Conservation (phyloP, 2,113 vertebrate genomes). For the Vanacampus margaritifer region DNA sequence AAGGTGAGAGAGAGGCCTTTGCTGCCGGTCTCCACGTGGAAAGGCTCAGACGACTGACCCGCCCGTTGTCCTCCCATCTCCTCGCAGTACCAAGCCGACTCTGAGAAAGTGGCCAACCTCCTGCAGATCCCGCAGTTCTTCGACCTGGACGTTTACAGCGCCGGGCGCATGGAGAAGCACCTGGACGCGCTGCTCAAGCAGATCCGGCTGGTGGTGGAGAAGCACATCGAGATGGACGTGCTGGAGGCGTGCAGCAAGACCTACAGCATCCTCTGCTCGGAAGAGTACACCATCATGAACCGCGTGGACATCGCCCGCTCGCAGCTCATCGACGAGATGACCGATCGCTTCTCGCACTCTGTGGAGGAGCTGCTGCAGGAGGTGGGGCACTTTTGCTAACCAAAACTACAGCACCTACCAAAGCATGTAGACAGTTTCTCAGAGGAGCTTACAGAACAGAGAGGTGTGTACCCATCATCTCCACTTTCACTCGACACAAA, state of each 20-base stretch:
- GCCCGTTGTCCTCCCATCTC: not conserved
- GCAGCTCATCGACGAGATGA: constrained; percentile 96
- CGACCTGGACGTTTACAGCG: constrained; percentile 97
- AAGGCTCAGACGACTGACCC: not conserved
- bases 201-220: constrained; percentile 96
- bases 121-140: constrained; percentile 97
- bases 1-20: constrained; percentile 76
- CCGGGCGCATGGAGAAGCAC: constrained; percentile 99
- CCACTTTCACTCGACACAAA: too few species aligned
- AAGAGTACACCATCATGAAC: constrained; percentile 99
- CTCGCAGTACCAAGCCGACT: constrained; percentile 89
- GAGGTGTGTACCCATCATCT: too few species aligned
- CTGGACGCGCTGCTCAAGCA: constrained; percentile 95
- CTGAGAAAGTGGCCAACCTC: constrained; percentile 97
- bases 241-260: constrained; percentile 98
- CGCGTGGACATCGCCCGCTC: constrained; percentile 96
- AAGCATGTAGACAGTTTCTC: not conserved
- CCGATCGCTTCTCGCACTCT: constrained; percentile 90
- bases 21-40: not conserved
- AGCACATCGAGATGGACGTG: constrained; percentile 93
- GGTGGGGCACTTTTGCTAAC: constrained; percentile 59
- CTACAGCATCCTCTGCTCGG: constrained; percentile 97
- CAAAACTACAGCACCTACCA: not conserved
- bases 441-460: too few species aligned
- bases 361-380: constrained; percentile 96